Evolutionary conservation across 2,888 invertebrate genomes (phyloP), one percentile per base, ranked within the genome.

Genomic region (Notodonta ziczac): DNA sequence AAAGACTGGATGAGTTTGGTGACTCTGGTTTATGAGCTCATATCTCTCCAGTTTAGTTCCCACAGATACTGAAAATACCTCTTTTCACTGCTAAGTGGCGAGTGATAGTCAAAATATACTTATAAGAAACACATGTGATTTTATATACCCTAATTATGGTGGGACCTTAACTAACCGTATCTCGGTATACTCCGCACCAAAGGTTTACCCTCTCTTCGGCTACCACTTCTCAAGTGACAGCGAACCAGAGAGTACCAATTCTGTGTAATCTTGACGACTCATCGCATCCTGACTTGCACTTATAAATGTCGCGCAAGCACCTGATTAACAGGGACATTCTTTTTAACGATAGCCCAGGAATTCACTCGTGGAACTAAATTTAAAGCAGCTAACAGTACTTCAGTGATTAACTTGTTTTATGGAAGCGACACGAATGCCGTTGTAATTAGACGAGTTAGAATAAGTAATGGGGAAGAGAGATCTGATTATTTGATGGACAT

Each of bases 271-370:
- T 85, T 65, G 56, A 65, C 62, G 44, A 69, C 64, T 77, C 70
- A 81, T 83, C 79, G 73, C 72, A 69, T 61, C 71, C 61, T 76
- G 78, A 77, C 70, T 73, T 75, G 73, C 68, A 68, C 78, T 79
- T 82, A 85, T 88, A 84, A 86, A 88, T 73, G 83, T 83, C 84
- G 81, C 73, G 65, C 70, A 71, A 72, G 73, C 63, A 68, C 72
- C 78, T 84, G 84, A 88, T 87, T 85, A 86, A 86, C 73, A 66
- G 59, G 35, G 62, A 68, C 70, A 74, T 76, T 81, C 71, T 71
- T 69, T 72, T 74, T 73, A 77, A 80, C 62, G 76, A 72, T 72
- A 74, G 60, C 56, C 62, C 57, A 70, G 70, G 72, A 74, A 80
- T 78, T 72, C 64, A 61, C 67, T 58, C 63, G 60, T 61, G 58